phyloP scores from a whole-genome alignment of 2,888 invertebrate genomes.

The Plagiodera versicolora region DNA sequence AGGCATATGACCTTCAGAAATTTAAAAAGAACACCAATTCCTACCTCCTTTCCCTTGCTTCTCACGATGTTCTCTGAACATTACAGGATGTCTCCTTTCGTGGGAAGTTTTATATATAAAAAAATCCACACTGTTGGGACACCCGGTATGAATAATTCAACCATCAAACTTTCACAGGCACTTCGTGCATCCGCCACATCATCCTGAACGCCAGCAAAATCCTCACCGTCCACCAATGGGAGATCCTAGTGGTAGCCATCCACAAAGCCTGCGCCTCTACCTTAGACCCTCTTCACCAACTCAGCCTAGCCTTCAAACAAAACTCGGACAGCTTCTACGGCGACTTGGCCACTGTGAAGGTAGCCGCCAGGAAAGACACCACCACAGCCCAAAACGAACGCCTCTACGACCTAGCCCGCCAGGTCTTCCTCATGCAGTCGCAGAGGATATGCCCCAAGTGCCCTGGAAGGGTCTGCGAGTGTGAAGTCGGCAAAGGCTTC shows the following conservation, averaged over 20 bases:
- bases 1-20: too few species aligned
- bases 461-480: constrained; percentile 51
- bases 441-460: constrained; percentile 51
- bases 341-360: constrained; percentile 88
- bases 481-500: constrained; percentile 55
- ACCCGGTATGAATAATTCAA: too few species aligned
- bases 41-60: too few species aligned
- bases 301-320: constrained; percentile 87
- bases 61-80: too few species aligned
- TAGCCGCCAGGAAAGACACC: constrained; percentile 87
- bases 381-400: constrained; percentile 81
- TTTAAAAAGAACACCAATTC: too few species aligned
- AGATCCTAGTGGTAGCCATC: constrained; percentile 78
- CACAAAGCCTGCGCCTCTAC: constrained; percentile 85
- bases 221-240: constrained; percentile 83
- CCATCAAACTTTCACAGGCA: constrained; percentile 59
- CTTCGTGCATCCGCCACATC: constrained; percentile 86
- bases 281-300: constrained; percentile 81
- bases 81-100: too few species aligned
- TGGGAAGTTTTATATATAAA: too few species aligned
- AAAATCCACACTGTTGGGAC: too few species aligned
- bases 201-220: constrained; percentile 82
- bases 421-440: constrained; percentile 71
- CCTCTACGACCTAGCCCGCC: constrained; percentile 85
- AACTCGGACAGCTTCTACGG: constrained; percentile 95